Base-by-base conservation (phyloP, 2,797 vertebrate species). In the Aphelocoma californica region DNA sequence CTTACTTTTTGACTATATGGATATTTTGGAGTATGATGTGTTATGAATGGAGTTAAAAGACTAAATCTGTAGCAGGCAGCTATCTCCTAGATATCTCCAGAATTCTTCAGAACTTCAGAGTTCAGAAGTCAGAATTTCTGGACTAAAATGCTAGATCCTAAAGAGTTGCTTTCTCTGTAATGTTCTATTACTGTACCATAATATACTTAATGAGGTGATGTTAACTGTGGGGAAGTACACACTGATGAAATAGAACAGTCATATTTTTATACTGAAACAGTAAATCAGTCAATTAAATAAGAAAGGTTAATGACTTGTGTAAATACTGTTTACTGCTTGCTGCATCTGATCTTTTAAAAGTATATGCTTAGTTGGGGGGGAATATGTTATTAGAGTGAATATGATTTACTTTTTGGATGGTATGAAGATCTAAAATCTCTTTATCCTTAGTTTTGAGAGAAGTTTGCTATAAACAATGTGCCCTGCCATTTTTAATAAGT, bases 401-500 rank as follows among this genome's bases (percentile, higher is more conserved):
- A 64, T 53, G 54, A 29, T 38, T 70, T 83, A 24, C 18, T 60
- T 87, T 57, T 19, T 88, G 86, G 40, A 54, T 81, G 81, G 60
- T 79, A 21, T 84, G 57, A 91, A 70, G 86, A 85, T 65, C 23
- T 47, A 24, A 28, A 82, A 75, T 45, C 18, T 80, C 78, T 44
- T 75, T 51, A 28, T 42, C 87, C 53, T 0, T 93, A 90, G 81
- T 81, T 94, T 42, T 94, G 72, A 90, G 88, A 94, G 88, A 95
- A 88, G 75, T 88, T 91, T 95, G 75, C 74, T 96, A 67, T 93
- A 95, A 95, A 74, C 97, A 97, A 57, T 93, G 89, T 96, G 93
- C 73, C 70, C 72, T 89, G 36, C 95, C 96, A 71, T 97, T 97
- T 96, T 96, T 96, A 96, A 86, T 96, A 91, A 96, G 96, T 96